phyloP scores from a whole-genome alignment of 2,797 vertebrate genomes.

The Mus minutoides region DNA sequence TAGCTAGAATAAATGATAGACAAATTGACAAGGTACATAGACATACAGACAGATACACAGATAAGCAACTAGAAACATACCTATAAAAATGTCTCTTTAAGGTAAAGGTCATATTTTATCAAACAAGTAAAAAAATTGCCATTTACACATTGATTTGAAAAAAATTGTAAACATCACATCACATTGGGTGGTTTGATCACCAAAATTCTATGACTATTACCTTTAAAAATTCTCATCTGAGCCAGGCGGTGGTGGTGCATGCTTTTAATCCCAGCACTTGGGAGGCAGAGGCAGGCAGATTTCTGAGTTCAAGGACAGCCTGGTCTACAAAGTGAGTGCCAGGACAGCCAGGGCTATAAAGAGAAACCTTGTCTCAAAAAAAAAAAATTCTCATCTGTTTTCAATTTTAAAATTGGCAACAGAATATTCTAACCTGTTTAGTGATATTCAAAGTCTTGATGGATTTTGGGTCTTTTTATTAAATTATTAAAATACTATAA shows the following conservation, averaged over 20 bases:
- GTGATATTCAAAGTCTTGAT: slow-evolving; percentile 40
- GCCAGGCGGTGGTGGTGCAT: too few species aligned
- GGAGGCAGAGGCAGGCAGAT: too few species aligned
- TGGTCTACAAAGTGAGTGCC: too few species aligned
- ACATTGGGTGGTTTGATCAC: slow-evolving; percentile 44
- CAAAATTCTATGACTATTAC: slow-evolving; percentile 43
- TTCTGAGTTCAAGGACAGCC: too few species aligned
- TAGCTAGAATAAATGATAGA: not conserved
- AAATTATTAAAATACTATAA: slow-evolving; percentile 63
- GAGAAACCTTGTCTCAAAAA: too few species aligned
- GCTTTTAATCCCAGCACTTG: too few species aligned
- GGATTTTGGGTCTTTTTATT: slow-evolving; percentile 41
- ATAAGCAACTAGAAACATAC: slow-evolving; percentile 16
- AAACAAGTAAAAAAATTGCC: slow-evolving; percentile 58
- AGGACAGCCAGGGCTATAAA: too few species aligned
- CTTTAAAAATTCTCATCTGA: slow-evolving; percentile 53
- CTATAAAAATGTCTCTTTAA: slow-evolving; percentile 54
- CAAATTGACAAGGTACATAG: not conserved
- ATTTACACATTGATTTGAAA: slow-evolving; percentile 72
- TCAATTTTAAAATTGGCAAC: slow-evolving; percentile 52
- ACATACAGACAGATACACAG: not conserved
- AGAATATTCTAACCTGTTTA: slow-evolving; percentile 62
- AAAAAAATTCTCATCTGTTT: slow-evolving; percentile 61
- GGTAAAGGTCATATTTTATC: slow-evolving; percentile 50
- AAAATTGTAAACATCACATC: slow-evolving; percentile 53